Evolutionary conservation across 2,888 invertebrate species (phyloP).

Genomic region (Agelastica alni): DNA sequence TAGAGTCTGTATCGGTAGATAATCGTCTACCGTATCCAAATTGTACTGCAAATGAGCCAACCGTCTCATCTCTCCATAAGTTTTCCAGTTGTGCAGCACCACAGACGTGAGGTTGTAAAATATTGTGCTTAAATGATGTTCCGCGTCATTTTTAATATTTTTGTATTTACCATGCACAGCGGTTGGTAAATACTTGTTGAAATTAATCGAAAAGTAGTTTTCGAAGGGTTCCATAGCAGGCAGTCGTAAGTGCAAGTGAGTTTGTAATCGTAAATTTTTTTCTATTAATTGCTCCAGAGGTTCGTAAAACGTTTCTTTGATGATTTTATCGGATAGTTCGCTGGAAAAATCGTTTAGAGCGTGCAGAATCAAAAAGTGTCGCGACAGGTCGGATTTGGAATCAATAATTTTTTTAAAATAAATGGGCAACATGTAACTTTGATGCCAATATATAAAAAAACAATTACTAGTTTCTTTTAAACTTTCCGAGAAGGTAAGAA

Average conservation of each 20-base stretch:
- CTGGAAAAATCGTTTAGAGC: constrained; percentile 48
- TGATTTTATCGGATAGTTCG: constrained; percentile 47
- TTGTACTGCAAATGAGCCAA: constrained; percentile 85
- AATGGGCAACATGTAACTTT: constrained; percentile 69
- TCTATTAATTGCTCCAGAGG: constrained; percentile 87
- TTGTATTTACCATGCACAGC: constrained; percentile 53
- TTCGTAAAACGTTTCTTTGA: constrained; percentile 65
- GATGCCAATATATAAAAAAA: constrained; percentile 82
- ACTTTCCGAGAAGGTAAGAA: constrained; percentile 64
- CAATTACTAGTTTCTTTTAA: constrained; percentile 71
- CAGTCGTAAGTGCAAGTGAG: constrained; percentile 86
- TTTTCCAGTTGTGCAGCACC: constrained; percentile 96
- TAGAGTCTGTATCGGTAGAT: constrained; percentile 93
- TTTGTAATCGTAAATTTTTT: constrained; percentile 88
- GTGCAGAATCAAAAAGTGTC: constrained; percentile 57
- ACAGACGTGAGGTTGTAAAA: constrained; percentile 98
- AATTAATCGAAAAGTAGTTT: constrained; percentile 47
- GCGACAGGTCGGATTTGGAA: constrained; percentile 67
- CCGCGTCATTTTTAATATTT: constrained; percentile 62
- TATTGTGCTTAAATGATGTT: constrained; percentile 89
- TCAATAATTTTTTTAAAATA: constrained; percentile 76
- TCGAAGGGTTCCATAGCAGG: constrained; percentile 60
- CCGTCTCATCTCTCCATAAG: constrained; percentile 95
- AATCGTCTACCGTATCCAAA: constrained; percentile 84
- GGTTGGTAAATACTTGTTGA: constrained; percentile 48